These are phyloP conservation scores for Galleria mellonella DNA, from an alignment of 1,140 invertebrate genomes.

Conservation along the genomic window DNA sequence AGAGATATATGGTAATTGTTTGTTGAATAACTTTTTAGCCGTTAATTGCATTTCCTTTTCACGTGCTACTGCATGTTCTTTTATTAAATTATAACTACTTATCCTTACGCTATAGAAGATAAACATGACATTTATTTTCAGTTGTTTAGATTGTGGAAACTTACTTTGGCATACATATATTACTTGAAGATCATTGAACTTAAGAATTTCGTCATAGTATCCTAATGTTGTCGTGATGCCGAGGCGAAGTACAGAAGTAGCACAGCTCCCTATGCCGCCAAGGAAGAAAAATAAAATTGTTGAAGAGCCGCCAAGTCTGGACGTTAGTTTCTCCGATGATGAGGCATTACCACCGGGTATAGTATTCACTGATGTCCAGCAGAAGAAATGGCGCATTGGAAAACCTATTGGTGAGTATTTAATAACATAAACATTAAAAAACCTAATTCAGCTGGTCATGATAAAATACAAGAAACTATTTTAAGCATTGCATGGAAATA, in stretches of 20 bases:
- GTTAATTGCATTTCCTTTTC: slow-evolving; percentile 19
- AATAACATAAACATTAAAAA: too few species aligned
- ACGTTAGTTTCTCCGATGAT: slow-evolving; percentile 55
- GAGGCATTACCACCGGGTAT: slow-evolving; percentile 77
- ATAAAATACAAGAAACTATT: too few species aligned
- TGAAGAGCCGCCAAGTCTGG: slow-evolving; percentile 43
- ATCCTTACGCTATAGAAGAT: neutral
- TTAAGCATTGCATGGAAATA: too few species aligned
- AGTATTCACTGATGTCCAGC: slow-evolving; percentile 85
- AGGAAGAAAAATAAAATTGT: slow-evolving; percentile 49
- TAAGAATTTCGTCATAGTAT: neutral
- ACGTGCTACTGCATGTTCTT: slow-evolving; percentile 24
- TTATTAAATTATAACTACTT: slow-evolving; percentile 22
- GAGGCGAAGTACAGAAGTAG: slow-evolving; percentile 42
- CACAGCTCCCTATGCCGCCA: slow-evolving; percentile 27
- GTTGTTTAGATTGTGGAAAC: neutral
- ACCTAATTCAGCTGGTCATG: too few species aligned
- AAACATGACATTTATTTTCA: neutral
- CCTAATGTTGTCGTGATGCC: slow-evolving; percentile 40
- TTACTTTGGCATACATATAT: too few species aligned
- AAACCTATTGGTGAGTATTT: slow-evolving; percentile 82
- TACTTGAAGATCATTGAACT: slow-evolving; percentile 7
- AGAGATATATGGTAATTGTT: slow-evolving; percentile 4
- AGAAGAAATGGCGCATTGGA: slow-evolving; percentile 91
- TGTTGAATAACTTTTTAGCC: slow-evolving; percentile 20